These are phyloP conservation scores for Urosaurus nigricauda DNA, from an alignment of 2,797 vertebrate genomes.

Conservation along the genomic window DNA sequence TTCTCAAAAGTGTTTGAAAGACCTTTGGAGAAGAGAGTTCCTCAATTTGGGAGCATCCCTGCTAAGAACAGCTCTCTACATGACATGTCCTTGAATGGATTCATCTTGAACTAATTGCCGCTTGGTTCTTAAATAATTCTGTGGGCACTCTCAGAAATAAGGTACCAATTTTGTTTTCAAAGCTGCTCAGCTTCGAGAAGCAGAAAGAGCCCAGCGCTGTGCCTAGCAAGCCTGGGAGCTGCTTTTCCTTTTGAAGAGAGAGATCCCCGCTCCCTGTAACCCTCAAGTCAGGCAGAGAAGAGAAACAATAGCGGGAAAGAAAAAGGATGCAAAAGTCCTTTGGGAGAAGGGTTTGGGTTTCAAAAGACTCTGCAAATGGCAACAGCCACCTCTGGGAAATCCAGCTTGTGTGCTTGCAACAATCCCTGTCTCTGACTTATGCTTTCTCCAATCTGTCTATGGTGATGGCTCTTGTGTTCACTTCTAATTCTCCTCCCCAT, in stretches of 20 bases:
- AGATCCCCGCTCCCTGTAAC: not conserved
- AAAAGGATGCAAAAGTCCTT: not conserved
- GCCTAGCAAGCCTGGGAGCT: not conserved
- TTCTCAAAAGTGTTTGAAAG: not conserved
- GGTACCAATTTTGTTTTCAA: not conserved
- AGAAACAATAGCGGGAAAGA: too few species aligned
- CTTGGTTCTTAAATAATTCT: not conserved
- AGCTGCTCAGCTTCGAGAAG: not conserved
- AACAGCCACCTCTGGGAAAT: too few species aligned
- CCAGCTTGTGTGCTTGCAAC: not conserved
- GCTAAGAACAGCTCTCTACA: too few species aligned
- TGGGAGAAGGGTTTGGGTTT: not conserved
- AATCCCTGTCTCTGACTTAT: too few species aligned
- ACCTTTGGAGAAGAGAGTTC: not conserved
- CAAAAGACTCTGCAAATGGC: not conserved
- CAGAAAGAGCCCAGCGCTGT: not conserved
- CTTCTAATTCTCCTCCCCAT: slow-evolving; percentile 45
- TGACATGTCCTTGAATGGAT: not conserved
- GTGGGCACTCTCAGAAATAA: not conserved
- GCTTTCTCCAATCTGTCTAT: too few species aligned
- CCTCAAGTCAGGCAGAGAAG: not conserved
- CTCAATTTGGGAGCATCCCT: not conserved
- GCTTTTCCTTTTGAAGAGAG: not conserved
- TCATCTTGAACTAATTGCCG: not conserved
- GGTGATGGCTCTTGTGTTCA: not conserved